Evolutionary conservation across 1,140 invertebrate genomes (phyloP).

Genomic region (Magallana ariakensis): DNA sequence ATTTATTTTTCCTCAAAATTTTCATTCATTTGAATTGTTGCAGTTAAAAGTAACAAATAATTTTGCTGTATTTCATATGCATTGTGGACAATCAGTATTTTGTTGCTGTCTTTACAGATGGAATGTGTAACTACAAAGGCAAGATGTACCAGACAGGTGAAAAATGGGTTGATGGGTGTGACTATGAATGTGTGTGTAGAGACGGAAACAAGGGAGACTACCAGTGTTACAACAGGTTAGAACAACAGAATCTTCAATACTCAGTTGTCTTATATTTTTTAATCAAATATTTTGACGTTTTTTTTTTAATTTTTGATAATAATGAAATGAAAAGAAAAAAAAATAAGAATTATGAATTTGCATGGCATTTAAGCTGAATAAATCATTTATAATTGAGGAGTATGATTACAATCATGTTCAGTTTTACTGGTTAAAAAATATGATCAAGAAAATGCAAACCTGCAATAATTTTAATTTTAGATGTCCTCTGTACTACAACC

Average conservation of each 20-base stretch:
- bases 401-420: too few relatives aligned
- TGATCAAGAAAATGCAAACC: too few relatives aligned
- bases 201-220: constrained; percentile 61
- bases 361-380: too few relatives aligned
- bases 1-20: background rate
- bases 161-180: constrained; percentile 66
- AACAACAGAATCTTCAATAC: too few relatives aligned
- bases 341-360: too few relatives aligned
- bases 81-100: background rate
- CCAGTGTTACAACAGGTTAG: constrained; percentile 63
- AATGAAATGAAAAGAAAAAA: too few relatives aligned
- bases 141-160: constrained; percentile 57
- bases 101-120: constrained; percentile 43
- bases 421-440: too few relatives aligned
- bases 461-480: constrained; percentile 48
- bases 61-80: background rate
- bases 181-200: constrained; percentile 66
- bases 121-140: constrained; percentile 62
- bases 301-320: background rate
- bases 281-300: too few relatives aligned
- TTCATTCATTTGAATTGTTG: background rate
- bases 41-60: background rate
- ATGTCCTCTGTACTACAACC: constrained; percentile 72
- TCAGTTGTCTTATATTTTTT: too few relatives aligned
- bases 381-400: too few relatives aligned